Evolutionary conservation across 2,888 invertebrate species (phyloP).

Genomic region (Shargacucullia verbasci): DNA sequence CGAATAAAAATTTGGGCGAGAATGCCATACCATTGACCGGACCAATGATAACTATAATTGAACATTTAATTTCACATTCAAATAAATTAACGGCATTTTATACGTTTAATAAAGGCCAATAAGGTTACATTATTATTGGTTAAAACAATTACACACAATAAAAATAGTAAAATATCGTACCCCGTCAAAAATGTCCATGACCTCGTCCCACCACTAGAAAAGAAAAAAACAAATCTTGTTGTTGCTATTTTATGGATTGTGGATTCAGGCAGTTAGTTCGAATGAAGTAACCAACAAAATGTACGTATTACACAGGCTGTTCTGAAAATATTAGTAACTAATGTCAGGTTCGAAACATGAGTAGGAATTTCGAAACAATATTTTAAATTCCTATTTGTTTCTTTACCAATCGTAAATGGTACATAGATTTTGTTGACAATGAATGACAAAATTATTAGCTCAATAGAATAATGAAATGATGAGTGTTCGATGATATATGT

Average conservation of each 20-base stretch:
- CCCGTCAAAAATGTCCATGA: slow-evolving; percentile 98
- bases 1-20: neutral
- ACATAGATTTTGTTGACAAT: neutral
- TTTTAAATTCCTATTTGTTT: too few species aligned
- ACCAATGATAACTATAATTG: too few species aligned
- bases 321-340: too few species aligned
- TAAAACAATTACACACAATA: slow-evolving; percentile 77
- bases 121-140: slow-evolving; percentile 56
- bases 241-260: slow-evolving; percentile 63
- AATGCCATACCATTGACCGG: neutral
- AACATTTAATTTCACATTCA: too few species aligned
- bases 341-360: too few species aligned
- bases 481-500: slow-evolving; percentile 8
- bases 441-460: slow-evolving; percentile 14
- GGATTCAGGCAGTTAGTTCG: slow-evolving; percentile 44
- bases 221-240: slow-evolving; percentile 86
- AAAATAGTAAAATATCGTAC: slow-evolving; percentile 91
- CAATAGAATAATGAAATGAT: slow-evolving; percentile 17
- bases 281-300: slow-evolving; percentile 12
- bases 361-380: too few species aligned
- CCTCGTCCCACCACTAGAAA: slow-evolving; percentile 99
- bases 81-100: too few species aligned
- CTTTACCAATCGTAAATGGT: neutral
- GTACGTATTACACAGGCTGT: slow-evolving; percentile 10
- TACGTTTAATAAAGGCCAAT: slow-evolving; percentile 11